Evolutionary conservation across 2,113 vertebrate species (phyloP).

Genomic region (Asarcornis scutulata): DNA sequence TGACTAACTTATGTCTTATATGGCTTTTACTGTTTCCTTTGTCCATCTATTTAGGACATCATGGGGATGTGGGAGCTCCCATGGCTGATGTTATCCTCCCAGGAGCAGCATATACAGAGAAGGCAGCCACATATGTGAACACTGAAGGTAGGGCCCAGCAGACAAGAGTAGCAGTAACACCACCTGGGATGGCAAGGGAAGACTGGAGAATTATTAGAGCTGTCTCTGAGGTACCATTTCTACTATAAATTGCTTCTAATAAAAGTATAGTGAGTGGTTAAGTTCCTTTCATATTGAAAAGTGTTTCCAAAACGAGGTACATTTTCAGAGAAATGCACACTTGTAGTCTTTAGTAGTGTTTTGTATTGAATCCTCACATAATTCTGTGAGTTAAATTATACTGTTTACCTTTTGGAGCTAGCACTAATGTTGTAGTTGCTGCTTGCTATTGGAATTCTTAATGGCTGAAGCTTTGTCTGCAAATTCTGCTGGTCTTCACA

Average conservation of each 20-base stretch:
- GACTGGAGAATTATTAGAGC: constrained; percentile 97
- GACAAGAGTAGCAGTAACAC: constrained; percentile 90
- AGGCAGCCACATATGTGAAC: constrained; percentile 92
- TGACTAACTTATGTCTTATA: not conserved
- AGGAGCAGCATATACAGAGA: constrained; percentile 95
- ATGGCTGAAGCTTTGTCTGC: not conserved
- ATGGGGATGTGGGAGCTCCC: constrained; percentile 91
- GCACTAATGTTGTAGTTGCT: not conserved
- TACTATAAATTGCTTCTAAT: not conserved
- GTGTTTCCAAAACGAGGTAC: not conserved
- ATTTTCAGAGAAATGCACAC: not conserved
- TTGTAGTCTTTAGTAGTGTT: not conserved
- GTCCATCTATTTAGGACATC: constrained; percentile 84
- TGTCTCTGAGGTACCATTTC: constrained; percentile 87
- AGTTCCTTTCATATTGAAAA: not conserved
- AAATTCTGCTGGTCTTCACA: not conserved
- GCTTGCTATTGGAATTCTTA: not conserved
- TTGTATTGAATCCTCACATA: not conserved
- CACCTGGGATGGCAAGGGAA: constrained; percentile 93
- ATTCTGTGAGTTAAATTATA: not conserved
- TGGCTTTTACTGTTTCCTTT: not conserved
- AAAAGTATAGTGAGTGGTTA: not conserved
- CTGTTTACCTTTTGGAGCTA: not conserved
- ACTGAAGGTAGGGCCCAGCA: constrained; percentile 95
- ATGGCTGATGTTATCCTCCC: constrained; percentile 95